Percentiles rank a stretch among this genome's conserved stretches.
These are phyloP conservation scores for Scelioninae gen. 1 DNA, from an alignment of 2,888 invertebrate genomes.

Conservation along the genomic window DNA sequence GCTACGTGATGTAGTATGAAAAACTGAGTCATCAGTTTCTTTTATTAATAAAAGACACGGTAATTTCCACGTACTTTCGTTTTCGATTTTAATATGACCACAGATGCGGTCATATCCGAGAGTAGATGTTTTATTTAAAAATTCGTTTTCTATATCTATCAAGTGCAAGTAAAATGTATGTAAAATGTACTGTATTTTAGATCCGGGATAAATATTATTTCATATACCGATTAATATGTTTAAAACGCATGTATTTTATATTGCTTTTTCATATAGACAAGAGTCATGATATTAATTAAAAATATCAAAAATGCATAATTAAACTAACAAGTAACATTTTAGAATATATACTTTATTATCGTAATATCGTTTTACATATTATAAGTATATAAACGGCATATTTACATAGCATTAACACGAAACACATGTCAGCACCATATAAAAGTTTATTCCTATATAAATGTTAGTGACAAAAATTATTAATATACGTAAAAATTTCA, in stretches of 20 bases:
- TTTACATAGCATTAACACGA: background rate
- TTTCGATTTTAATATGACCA: constrained; percentile 26
- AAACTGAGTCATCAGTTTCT: constrained; percentile 22
- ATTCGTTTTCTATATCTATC: background rate
- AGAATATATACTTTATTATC: background rate
- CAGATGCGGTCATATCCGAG: background rate
- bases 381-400: constrained; percentile 1
- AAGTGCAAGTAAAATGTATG: too few species aligned
- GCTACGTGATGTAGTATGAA: constrained; percentile 8
- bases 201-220: too few species aligned
- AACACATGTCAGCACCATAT: background rate
- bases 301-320: background rate
- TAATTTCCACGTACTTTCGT: constrained; percentile 37
- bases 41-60: constrained; percentile 10
- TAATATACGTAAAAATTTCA: background rate
- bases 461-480: background rate
- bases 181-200: too few species aligned
- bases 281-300: background rate
- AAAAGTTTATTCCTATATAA: background rate
- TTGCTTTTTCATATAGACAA: background rate
- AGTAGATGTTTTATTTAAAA: background rate
- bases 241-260: too few species aligned
- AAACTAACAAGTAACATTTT: constrained; percentile 3
- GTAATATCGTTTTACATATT: background rate
- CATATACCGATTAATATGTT: too few species aligned